Conservation (phyloP, 2,888 invertebrate species). For the Eulithis prunata region DNA sequence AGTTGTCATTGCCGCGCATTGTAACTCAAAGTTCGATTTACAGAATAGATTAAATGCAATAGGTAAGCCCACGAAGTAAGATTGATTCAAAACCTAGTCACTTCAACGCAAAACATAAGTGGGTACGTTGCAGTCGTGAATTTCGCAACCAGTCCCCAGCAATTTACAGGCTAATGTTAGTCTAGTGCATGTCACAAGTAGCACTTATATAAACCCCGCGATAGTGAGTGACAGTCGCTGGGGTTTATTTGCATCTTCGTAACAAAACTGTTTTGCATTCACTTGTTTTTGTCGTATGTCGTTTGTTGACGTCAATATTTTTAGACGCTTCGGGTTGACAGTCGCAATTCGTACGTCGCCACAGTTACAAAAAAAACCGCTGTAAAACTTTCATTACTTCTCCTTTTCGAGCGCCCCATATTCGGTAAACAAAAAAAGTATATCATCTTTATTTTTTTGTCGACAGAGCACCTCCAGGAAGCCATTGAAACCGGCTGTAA, state of each 20-base stretch:
- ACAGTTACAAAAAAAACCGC: no score
- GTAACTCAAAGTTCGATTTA: no score
- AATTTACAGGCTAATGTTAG: conserved; percentile 3
- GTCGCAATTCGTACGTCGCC: no score
- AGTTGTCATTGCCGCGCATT: no score
- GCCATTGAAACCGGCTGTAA: conserved; percentile 87
- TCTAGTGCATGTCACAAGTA: conserved; percentile 8
- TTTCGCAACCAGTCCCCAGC: conserved; percentile 10
- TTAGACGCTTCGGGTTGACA: no score
- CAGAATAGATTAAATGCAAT: conserved; percentile 36
- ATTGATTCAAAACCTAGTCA: not conserved
- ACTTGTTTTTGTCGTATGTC: no score
- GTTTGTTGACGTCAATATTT: no score
- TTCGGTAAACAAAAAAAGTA: no score
- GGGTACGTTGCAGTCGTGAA: not conserved
- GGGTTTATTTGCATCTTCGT: conserved; percentile 13
- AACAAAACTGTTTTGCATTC: no score
- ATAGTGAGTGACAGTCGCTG: conserved; percentile 1
- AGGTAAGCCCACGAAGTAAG: not conserved
- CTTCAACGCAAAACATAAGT: conserved; percentile 1
- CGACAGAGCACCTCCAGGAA: conserved; percentile 85
- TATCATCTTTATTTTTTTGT: not conserved
- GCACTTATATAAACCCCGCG: conserved; percentile 17
- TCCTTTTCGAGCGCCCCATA: no score
- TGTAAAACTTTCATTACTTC: no score